phyloP scores from a whole-genome alignment of 2,888 invertebrate species.

The Plebejus argus region DNA sequence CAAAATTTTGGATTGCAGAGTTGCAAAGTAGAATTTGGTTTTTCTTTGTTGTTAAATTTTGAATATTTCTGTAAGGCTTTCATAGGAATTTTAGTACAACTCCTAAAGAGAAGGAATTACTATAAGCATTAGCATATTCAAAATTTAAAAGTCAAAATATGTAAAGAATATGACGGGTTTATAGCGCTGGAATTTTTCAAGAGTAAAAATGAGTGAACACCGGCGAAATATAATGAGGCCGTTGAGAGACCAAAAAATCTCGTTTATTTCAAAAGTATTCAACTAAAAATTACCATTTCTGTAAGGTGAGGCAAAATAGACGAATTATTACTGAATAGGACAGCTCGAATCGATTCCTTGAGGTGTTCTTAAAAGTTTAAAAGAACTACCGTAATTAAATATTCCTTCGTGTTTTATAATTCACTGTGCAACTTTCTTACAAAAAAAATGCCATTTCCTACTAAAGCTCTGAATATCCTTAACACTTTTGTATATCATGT shows the following conservation, averaged over 20 bases:
- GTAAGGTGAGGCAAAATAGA: constrained; percentile 5
- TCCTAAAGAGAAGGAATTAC: not conserved
- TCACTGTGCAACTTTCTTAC: no score
- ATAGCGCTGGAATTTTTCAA: constrained; percentile 12
- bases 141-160: constrained; percentile 14
- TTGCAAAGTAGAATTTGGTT: not conserved
- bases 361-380: not conserved
- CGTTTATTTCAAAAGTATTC: constrained; percentile 25
- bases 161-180: constrained; percentile 13
- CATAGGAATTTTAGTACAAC: not conserved
- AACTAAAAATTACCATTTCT: constrained; percentile 23
- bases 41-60: not conserved
- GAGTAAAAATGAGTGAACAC: constrained; percentile 21
- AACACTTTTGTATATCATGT: no score
- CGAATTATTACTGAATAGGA: not conserved
- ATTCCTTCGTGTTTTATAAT: not conserved
- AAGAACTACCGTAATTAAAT: not conserved
- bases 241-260: constrained; percentile 19
- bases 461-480: no score
- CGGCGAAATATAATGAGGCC: constrained; percentile 18
- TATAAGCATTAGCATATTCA: constrained; percentile 2
- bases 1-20: no score
- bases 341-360: not conserved
- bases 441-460: no score
- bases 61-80: not conserved